Conservation (phyloP, 2,888 invertebrate genomes). For the Carpatolechia fugitivella region DNA sequence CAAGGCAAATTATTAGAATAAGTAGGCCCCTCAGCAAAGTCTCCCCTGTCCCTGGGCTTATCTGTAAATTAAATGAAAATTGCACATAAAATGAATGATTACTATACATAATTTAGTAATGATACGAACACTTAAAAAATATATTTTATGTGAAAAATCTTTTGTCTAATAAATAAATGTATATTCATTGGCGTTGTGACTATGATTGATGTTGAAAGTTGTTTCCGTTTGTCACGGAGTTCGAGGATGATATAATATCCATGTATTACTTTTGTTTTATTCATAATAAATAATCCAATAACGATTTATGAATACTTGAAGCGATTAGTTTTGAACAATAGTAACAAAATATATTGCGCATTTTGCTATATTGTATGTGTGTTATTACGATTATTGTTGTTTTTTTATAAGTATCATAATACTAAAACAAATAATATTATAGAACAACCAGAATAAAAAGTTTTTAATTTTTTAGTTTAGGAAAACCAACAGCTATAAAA, state of each 20-base stretch:
- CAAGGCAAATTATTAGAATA: constrained; percentile 52
- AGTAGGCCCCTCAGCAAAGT: constrained; percentile 58
- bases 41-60: constrained; percentile 28
- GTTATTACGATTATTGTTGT: too few species aligned
- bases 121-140: too few species aligned
- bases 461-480: too few species aligned
- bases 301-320: neutral
- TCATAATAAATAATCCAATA: neutral
- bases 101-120: too few species aligned
- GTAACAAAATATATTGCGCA: neutral
- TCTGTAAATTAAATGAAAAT: too few species aligned
- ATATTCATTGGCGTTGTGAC: neutral
- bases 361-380: too few species aligned
- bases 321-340: constrained; percentile 1
- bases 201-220: neutral
- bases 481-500: too few species aligned
- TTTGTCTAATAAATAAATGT: neutral
- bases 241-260: neutral
- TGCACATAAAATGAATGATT: neutral
- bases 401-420: too few species aligned
- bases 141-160: too few species aligned
- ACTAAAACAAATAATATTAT: too few species aligned
- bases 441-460: too few species aligned
- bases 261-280: neutral
- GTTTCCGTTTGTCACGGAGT: neutral